Percentiles rank a stretch among this genome's conserved stretches.
Evolutionary conservation across 2,113 vertebrate species (phyloP).

Genomic region (Cheirogaleus medius): DNA sequence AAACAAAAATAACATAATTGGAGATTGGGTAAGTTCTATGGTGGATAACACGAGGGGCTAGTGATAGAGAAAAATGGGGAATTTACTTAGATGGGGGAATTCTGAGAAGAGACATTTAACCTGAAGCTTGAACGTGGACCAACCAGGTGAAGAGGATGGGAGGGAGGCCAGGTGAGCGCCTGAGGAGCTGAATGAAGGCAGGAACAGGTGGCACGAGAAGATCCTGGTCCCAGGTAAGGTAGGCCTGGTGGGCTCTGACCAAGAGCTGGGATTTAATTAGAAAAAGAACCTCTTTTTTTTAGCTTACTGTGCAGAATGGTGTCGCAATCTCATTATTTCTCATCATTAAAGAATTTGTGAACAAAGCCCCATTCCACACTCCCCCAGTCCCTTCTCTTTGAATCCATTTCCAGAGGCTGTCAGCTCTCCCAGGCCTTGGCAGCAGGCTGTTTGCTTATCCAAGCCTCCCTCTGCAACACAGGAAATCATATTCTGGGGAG

Average conservation of each 20-base stretch:
- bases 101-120: not conserved
- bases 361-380: not conserved
- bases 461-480: rapidly evolving
- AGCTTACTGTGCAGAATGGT: not conserved
- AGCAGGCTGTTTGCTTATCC: not conserved
- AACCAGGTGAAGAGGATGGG: not conserved
- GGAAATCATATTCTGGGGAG: not conserved
- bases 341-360: not conserved
- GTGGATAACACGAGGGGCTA: not conserved
- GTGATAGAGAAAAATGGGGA: not conserved
- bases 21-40: not conserved
- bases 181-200: not conserved
- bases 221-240: not conserved
- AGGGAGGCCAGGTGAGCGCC: not conserved
- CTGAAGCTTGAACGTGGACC: not conserved
- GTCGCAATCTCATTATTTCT: not conserved
- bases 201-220: not conserved
- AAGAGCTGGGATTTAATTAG: not conserved
- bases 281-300: not conserved
- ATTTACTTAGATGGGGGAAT: not conserved
- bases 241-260: not conserved
- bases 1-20: not conserved
- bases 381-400: not conserved
- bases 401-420: not conserved
- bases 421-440: not conserved